Evolutionary conservation across 2,113 vertebrate genomes (phyloP).

Genomic region (Otis tarda): DNA sequence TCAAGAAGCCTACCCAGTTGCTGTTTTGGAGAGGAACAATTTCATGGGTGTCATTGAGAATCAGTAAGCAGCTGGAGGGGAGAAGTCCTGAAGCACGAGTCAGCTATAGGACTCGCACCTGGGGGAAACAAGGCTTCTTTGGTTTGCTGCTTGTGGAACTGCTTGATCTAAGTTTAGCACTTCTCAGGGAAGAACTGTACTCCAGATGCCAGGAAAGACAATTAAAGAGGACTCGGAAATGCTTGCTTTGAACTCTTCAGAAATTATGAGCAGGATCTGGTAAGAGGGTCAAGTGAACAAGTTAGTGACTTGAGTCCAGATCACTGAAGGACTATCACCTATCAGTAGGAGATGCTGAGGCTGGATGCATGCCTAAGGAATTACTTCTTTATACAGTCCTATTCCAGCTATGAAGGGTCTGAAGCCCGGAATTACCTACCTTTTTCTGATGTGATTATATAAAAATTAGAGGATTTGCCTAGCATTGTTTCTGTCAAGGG

Average conservation of each 20-base stretch:
- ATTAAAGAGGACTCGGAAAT: not conserved
- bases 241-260: conserved; percentile 25
- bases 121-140: not conserved
- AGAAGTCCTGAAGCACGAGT: not conserved
- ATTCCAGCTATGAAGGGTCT: not conserved
- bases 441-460: not conserved
- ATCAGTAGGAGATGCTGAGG: not conserved
- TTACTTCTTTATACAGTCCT: not conserved
- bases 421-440: not conserved
- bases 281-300: not conserved
- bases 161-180: conserved; percentile 8
- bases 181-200: conserved; percentile 5
- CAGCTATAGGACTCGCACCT: not conserved
- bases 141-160: not conserved
- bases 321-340: not conserved
- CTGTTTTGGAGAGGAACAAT: not conserved
- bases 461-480: not conserved
- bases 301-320: not conserved
- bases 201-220: not conserved
- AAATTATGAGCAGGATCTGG: not conserved
- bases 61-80: not conserved
- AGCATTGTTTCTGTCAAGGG: not conserved
- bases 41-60: not conserved
- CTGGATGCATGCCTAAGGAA: not conserved
- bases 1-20: not conserved